Conservation (phyloP, 2,113 vertebrate genomes). For the Tachysurus vachellii region DNA sequence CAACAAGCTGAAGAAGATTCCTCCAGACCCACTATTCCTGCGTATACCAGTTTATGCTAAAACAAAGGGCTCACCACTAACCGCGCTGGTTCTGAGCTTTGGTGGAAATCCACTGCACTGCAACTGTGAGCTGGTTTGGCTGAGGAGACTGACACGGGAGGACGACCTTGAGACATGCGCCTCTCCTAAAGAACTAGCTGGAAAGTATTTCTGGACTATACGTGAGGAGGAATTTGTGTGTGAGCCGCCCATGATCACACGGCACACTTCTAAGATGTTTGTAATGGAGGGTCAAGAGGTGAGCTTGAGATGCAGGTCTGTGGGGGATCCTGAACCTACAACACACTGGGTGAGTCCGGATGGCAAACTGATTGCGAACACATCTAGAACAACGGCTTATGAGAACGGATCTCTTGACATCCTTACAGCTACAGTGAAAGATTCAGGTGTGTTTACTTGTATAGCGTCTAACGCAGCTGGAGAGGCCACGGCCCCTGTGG, state of each 20-base stretch:
- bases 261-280: conserved; percentile 79
- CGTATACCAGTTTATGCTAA: conserved; percentile 79
- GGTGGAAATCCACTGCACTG: conserved; percentile 81
- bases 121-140: conserved; percentile 83
- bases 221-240: conserved; percentile 82
- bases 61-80: conserved; percentile 78
- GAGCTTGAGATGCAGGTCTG: conserved; percentile 76
- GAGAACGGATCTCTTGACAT: conserved; percentile 82
- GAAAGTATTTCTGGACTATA: conserved; percentile 85
- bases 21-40: conserved; percentile 79
- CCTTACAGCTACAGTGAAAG: conserved; percentile 76
- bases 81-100: conserved; percentile 76
- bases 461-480: conserved; percentile 81
- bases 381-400: conserved; percentile 73
- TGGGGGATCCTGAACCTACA: conserved; percentile 78
- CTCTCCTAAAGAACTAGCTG: conserved; percentile 73
- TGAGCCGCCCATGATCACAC: conserved; percentile 80
- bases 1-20: conserved; percentile 83
- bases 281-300: conserved; percentile 82
- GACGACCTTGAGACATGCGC: conserved; percentile 82
- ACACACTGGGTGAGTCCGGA: conserved; percentile 82
- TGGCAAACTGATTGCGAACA: conserved; percentile 79
- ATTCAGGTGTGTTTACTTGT: conserved; percentile 79
- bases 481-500: conserved; percentile 75
- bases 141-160: conserved; percentile 76